These are phyloP conservation scores for Serilophus lunatus DNA, from an alignment of 2,113 vertebrate genomes.

Conservation along the genomic window DNA sequence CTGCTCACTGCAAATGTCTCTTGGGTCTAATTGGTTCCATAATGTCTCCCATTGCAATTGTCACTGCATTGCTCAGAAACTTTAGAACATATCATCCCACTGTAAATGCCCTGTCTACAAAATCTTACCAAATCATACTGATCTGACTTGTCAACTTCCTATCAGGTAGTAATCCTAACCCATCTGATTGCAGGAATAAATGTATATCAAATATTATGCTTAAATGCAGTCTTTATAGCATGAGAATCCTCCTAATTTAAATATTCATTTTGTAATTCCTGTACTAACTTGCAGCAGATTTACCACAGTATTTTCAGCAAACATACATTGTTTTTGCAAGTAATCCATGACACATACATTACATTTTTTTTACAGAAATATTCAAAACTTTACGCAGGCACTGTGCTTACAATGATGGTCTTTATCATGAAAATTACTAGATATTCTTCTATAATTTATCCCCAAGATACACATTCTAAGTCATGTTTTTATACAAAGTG, in stretches of 20 bases:
- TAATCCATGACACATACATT: slow-evolving; percentile 15
- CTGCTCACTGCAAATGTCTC: slow-evolving; percentile 5
- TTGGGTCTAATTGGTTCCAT: not conserved
- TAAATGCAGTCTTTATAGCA: not conserved
- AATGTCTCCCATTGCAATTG: not conserved
- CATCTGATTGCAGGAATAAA: not conserved
- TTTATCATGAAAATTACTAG: slow-evolving; percentile 66
- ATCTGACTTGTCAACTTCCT: not conserved
- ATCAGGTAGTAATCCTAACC: not conserved
- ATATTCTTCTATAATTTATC: slow-evolving; percentile 65
- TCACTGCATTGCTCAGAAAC: not conserved
- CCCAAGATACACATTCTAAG: slow-evolving; percentile 63
- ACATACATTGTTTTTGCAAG: slow-evolving; percentile 41
- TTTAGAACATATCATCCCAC: not conserved
- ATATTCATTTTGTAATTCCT: slow-evolving; percentile 46
- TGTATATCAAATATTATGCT: not conserved
- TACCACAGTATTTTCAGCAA: slow-evolving; percentile 28
- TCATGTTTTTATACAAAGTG: slow-evolving; percentile 50
- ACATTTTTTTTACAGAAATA: slow-evolving; percentile 32
- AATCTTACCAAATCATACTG: not conserved
- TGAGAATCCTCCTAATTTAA: slow-evolving; percentile 26
- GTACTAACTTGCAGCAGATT: slow-evolving; percentile 30
- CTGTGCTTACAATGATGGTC: slow-evolving; percentile 37
- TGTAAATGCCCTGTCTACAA: slow-evolving; percentile 1
- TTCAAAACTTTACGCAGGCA: slow-evolving; percentile 29